phyloP scores from a whole-genome alignment of 2,888 invertebrate species.

The Drosophila nigricruria region DNA sequence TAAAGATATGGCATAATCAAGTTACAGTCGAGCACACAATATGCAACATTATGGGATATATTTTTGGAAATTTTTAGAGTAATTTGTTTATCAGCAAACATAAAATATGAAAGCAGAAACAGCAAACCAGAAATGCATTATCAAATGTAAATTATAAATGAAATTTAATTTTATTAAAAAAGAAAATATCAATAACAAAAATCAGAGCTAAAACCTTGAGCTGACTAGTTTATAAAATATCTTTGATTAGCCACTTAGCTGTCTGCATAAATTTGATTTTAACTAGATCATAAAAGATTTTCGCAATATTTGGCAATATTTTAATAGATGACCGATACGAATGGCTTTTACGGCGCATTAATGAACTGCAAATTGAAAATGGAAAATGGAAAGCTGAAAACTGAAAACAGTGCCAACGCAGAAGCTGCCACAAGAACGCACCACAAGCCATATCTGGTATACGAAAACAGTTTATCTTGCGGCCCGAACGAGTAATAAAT shows the following conservation, averaged over 20 bases:
- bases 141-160: background rate
- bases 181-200: background rate
- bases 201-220: background rate
- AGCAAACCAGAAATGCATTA: too few species aligned
- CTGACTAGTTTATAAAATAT: too few species aligned
- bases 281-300: conserved; percentile 25
- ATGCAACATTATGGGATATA: background rate
- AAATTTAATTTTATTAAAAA: background rate
- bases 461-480: conserved; percentile 53
- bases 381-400: background rate
- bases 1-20: conserved; percentile 39
- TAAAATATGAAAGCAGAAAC: background rate
- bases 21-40: conserved; percentile 2
- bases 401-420: conserved; percentile 1
- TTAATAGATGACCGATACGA: conserved; percentile 35
- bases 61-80: background rate
- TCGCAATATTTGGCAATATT: conserved; percentile 25
- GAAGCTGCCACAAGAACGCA: conserved; percentile 42
- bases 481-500: conserved; percentile 56
- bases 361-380: conserved; percentile 41
- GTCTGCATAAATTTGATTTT: conserved; percentile 8
- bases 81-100: background rate
- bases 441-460: conserved; percentile 39
- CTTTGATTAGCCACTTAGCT: background rate
- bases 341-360: conserved; percentile 42